Conservation (phyloP, 1,140 invertebrate species). For the Popillia japonica region DNA sequence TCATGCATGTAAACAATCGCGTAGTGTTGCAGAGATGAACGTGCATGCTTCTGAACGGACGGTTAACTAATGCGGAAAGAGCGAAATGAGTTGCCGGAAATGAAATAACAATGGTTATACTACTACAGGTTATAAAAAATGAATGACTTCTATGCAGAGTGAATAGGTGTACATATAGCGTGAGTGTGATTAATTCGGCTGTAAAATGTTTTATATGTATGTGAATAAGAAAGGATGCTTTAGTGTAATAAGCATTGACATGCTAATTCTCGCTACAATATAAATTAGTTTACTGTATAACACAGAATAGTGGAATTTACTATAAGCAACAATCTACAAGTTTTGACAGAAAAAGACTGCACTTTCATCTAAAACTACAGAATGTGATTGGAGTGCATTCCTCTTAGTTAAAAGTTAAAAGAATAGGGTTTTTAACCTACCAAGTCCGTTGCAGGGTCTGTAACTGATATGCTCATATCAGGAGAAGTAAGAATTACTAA, state of each 20-base stretch:
- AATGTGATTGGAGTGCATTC: too few species aligned
- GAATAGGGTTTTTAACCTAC: too few species aligned
- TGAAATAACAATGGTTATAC: slow-evolving; percentile 15
- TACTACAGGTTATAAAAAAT: background rate
- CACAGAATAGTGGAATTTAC: too few species aligned
- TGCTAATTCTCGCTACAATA: background rate
- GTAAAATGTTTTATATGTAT: background rate
- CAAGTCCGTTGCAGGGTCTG: too few species aligned
- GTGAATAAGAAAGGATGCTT: background rate
- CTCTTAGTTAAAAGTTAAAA: too few species aligned
- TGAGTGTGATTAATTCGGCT: background rate
- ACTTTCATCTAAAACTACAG: too few species aligned
- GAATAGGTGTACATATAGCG: slow-evolving; percentile 2
- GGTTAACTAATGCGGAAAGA: background rate
- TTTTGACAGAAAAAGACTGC: too few species aligned
- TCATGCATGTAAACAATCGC: background rate
- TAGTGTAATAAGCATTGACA: background rate
- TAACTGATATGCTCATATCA: too few species aligned
- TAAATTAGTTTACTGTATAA: too few species aligned
- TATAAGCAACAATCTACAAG: too few species aligned
- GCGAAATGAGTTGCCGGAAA: slow-evolving; percentile 8
- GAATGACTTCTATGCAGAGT: background rate
- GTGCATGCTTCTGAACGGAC: background rate
- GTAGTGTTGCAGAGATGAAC: background rate
- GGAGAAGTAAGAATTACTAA: too few species aligned